These are phyloP conservation scores for Synanthedon formicaeformis DNA, from an alignment of 2,888 invertebrate species.

Conservation along the genomic window DNA sequence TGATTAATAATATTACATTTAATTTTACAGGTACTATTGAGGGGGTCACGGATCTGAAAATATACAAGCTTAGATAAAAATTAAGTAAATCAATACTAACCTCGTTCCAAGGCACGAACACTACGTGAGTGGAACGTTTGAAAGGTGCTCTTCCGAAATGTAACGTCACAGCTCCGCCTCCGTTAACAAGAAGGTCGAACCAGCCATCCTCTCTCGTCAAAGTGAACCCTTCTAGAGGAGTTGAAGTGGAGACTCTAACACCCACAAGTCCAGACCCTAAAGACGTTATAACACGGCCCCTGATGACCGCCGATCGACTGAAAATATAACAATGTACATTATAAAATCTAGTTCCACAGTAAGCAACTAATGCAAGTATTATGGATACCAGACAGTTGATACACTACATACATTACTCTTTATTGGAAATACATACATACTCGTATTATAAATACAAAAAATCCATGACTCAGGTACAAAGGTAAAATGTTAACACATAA, in stretches of 20 bases:
- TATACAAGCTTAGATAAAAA: background rate
- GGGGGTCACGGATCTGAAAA: too few relatives aligned
- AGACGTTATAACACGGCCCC: conserved; percentile 92
- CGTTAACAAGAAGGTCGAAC: conserved; percentile 99
- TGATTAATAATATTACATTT: too few relatives aligned
- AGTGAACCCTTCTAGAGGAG: conserved; percentile 96
- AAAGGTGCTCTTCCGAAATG: conserved; percentile 95
- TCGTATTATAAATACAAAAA: too few relatives aligned
- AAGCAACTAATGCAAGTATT: too few relatives aligned
- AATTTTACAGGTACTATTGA: too few relatives aligned
- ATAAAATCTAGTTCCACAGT: too few relatives aligned
- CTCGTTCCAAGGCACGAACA: conserved; percentile 97
- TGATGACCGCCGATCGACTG: conserved; percentile 97
- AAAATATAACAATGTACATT: conserved; percentile 11
- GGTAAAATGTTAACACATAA: too few relatives aligned
- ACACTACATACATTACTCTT: too few relatives aligned
- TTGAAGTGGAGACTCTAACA: conserved; percentile 93
- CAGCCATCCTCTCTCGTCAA: conserved; percentile 91
- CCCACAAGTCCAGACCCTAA: conserved; percentile 95
- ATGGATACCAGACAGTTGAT: too few relatives aligned
- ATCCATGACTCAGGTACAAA: too few relatives aligned
- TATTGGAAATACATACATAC: too few relatives aligned
- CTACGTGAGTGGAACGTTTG: conserved; percentile 87
- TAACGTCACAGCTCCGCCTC: conserved; percentile 96
- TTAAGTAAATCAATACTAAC: conserved; percentile 29